Evolutionary conservation across 2,888 invertebrate genomes (phyloP), one percentile per base, ranked within the genome.

Genomic region (Dilophus febrilis): DNA sequence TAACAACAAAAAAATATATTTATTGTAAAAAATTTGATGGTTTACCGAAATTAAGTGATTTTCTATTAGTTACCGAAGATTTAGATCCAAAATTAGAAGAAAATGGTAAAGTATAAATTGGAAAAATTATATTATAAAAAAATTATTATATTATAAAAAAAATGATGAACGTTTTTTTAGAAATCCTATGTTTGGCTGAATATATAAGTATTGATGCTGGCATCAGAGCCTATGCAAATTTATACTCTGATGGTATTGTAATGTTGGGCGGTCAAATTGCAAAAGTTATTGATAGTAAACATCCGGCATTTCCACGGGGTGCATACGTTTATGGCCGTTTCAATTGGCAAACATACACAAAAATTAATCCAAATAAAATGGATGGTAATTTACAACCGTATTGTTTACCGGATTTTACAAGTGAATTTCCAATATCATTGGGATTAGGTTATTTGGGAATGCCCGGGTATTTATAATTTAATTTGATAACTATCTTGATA

Each of bases 141-240:
- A 11, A n/a, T 29, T 29, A 29, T n/a, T n/a, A n/a, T 29, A 8
- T 29, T 29, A 29, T n/a, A 6, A 6, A 27, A 27, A 27, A 27
- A 27, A 27, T 26, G 17, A 31, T 31, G 29, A 37, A 7, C 3
- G n/a, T 22, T 40, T 48, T 64, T 65, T 43, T 54, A 77, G 77
- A 77, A 63, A 70, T 74, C 47, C 59, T 80, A 37, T 62, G 71
- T 2, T 68, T 79, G 62, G 79, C 79, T 2, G 67, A 74, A 50
- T 79, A 67, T 51, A 53, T 78, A 2, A 77, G 77, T 46, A 76
- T 81, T 18, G 81, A 81, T 56, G 80, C 81, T 1, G 80, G 77
- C 44, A 76, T 77, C 73, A 62, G 76, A 47, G 65, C 67, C 2
- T 72, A 71, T 47, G 64, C 67, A 56, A 61, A 61, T 40, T 60